Evolutionary conservation across 1,140 invertebrate species (phyloP).

Genomic region (Himalopsyche phryganea): DNA sequence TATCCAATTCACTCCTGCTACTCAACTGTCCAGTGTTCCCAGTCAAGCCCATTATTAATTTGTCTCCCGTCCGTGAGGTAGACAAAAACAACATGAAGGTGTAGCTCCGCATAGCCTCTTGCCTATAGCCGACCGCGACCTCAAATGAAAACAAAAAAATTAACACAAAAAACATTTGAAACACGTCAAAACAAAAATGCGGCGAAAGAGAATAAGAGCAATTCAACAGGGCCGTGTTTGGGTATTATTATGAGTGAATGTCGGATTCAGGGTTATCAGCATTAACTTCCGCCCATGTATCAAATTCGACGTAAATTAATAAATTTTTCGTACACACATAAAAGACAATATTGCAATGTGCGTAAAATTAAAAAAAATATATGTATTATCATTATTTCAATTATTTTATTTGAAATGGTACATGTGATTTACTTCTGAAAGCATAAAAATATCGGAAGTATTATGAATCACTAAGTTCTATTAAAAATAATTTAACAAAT

Average conservation of each 20-base stretch:
- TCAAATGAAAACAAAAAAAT: slow-evolving; percentile 3
- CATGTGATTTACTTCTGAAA: too few species aligned
- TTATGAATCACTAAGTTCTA: too few species aligned
- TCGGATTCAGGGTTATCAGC: not conserved
- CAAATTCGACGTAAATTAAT: too few species aligned
- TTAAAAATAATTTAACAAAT: too few species aligned
- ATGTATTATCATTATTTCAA: too few species aligned
- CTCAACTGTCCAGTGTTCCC: slow-evolving; percentile 18
- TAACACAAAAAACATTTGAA: slow-evolving; percentile 26
- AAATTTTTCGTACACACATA: too few species aligned
- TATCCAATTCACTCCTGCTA: not conserved
- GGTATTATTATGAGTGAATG: not conserved
- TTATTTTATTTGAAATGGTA: too few species aligned
- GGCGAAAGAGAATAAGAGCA: slow-evolving; percentile 11
- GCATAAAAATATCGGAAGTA: too few species aligned
- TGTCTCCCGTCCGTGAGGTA: slow-evolving; percentile 26
- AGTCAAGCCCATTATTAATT: slow-evolving; percentile 32
- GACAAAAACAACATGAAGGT: not conserved
- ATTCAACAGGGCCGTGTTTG: slow-evolving; percentile 2
- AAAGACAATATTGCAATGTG: too few species aligned
- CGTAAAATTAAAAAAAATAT: too few species aligned
- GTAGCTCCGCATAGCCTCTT: slow-evolving; percentile 1
- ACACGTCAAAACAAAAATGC: slow-evolving; percentile 30
- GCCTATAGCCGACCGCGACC: slow-evolving; percentile 2
- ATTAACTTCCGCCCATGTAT: not conserved